phyloP scores from a whole-genome alignment of 2,888 invertebrate genomes.

The Tridacna crocea region DNA sequence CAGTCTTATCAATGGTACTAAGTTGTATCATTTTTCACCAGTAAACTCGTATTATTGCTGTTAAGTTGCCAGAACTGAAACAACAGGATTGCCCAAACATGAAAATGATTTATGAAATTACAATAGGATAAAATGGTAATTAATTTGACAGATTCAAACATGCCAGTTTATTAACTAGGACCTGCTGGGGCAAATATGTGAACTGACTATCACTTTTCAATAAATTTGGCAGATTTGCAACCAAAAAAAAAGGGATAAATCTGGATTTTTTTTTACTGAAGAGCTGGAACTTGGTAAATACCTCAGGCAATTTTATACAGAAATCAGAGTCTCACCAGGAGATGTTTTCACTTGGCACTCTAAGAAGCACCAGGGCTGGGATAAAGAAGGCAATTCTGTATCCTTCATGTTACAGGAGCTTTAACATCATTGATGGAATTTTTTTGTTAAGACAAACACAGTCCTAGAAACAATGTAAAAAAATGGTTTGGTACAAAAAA shows the following conservation, averaged over 20 bases:
- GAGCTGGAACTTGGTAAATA: neutral
- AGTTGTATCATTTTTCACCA: too few species aligned
- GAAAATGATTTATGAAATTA: too few species aligned
- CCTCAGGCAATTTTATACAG: neutral
- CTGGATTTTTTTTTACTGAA: neutral
- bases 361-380: neutral
- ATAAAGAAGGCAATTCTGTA: neutral
- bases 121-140: too few species aligned
- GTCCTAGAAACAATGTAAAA: slow-evolving; percentile 28
- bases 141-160: too few species aligned
- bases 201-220: neutral
- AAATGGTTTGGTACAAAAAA: slow-evolving; percentile 4
- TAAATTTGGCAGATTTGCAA: neutral
- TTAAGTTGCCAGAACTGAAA: too few species aligned
- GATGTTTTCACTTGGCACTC: neutral
- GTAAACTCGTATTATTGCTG: too few species aligned
- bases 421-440: neutral
- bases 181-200: neutral
- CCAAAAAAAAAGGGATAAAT: neutral
- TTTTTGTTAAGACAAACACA: slow-evolving; percentile 4
- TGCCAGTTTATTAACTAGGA: too few species aligned
- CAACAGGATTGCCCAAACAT: too few species aligned
- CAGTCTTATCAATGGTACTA: too few species aligned
- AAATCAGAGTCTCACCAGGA: neutral
- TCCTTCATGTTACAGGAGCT: neutral